These are phyloP conservation scores for Octomys mimax DNA, from an alignment of 2,797 vertebrate genomes.

Conservation along the genomic window DNA sequence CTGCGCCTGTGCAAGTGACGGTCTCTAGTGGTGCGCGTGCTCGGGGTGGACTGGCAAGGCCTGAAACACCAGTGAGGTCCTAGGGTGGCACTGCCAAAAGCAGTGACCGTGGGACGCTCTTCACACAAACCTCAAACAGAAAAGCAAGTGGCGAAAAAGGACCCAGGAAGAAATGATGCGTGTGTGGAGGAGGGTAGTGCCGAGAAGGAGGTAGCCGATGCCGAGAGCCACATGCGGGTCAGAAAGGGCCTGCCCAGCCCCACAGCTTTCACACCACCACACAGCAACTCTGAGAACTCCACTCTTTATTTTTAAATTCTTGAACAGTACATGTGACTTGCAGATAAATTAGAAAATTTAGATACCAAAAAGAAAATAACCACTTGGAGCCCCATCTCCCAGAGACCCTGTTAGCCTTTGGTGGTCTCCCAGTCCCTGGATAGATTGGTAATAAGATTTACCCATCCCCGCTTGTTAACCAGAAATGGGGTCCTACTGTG, in stretches of 20 bases:
- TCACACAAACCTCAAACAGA: background rate
- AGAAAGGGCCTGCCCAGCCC: background rate
- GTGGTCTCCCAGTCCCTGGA: background rate
- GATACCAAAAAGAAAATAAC: too few relatives aligned
- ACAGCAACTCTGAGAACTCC: background rate
- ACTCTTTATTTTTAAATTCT: background rate
- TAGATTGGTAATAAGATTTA: accelerated
- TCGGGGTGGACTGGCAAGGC: accelerated
- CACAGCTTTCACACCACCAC: background rate
- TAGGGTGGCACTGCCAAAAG: accelerated
- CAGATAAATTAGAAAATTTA: background rate
- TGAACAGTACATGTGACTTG: too few relatives aligned
- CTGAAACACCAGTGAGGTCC: accelerated
- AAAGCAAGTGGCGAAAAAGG: accelerated
- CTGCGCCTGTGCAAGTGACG: accelerated
- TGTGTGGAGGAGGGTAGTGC: background rate
- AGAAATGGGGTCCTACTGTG: background rate
- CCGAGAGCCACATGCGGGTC: background rate
- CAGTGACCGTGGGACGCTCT: background rate
- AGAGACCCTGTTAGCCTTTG: background rate
- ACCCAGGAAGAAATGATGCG: background rate
- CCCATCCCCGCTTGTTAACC: background rate
- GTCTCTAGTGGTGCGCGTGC: accelerated
- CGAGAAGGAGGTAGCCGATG: too few relatives aligned
- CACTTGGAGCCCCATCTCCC: background rate